Evolutionary conservation across 2,888 invertebrate species (phyloP), one percentile per base, ranked within the genome.

Genomic region (Drosophila kambysellisi): DNA sequence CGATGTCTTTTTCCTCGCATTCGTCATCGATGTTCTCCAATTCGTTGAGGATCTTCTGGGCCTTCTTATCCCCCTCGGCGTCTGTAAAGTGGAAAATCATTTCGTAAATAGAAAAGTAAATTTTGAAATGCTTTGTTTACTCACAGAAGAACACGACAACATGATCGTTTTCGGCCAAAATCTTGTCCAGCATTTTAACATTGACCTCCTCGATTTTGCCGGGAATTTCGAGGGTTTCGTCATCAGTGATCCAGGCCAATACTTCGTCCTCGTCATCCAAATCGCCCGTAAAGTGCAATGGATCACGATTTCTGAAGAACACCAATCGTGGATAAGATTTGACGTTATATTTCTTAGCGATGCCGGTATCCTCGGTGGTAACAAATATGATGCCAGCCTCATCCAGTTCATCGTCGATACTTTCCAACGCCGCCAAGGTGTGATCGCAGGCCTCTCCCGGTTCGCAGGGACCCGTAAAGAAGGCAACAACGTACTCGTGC

Each of bases 191-290:
- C 98, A 98, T 98, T 92, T 95, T 96, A 1, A 95, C 94, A 91
- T 98, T 98, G 43, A 98, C 97, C 93, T 98, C 98, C 92, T 98
- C 98, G 87, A 98, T 98, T 92, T 97, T 96, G 69, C 98, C 98
- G 9, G 98, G 98, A 89, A 98, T 97, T 93, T 98, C 97, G 12
- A 98, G 94, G 7, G 97, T 98, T 77, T 98, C 95, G 91, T 98
- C 98, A 91, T 98, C 97, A 0, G 98, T 98, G 50, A 98, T 94
- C 98, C 98, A 98, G 0, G 97, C 96, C 33, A 98, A 93, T 0
- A 98, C 98, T 92, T 97, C 97, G 91, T 98, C 98, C 93, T 98
- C 98, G 91, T 98, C 98, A 88, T 97, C 96, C 75, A 98, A 95
- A 92, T 98, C 97, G 61, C 98, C 96, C 88, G 95, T 95, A 92